Base-by-base conservation (phyloP, 2,888 invertebrate species). In the Papilio elwesi region DNA sequence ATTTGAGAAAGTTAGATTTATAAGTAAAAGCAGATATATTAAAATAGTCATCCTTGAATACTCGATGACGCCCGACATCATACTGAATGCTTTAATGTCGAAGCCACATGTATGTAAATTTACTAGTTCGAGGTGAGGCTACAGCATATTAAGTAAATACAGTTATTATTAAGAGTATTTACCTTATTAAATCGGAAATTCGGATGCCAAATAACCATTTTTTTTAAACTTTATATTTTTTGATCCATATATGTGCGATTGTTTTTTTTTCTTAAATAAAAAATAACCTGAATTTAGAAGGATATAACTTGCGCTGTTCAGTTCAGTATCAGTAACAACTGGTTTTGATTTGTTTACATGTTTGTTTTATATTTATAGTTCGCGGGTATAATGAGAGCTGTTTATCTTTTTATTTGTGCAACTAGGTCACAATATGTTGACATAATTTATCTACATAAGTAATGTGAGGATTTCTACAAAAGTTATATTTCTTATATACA, bases 1-100 rank as follows among this genome's bases (percentile, higher is more conserved):
- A 53, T 73, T 70, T 47, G 62, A 12, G 36, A 66, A 38, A 26
- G 59, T 51, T 3, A 48, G 5, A 63, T 69, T 69, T 36, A 68
- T 16, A 15, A 67, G 6, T 43, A 70, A n/a, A 16, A 67, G 4
- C 3, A 64, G 49, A 67, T 15, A 65, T 62, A 52, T 62, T 10
- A 70, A 47, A 66, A 53, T 53, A 10, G 10, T 63, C 49, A 38
- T 64, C 26, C 49, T 62, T 49, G 49, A 57, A 59, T 53, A n/a
- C 49, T 8, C 26, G 3, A 15, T 68, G 63, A 73, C 12, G 11
- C 53, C 53, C 63, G 49, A 55, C 15, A 51, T 49, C 55, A 43
- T 0, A 73, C 55, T 64, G 68, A 68, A 52, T 36, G 13, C n/a
- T 43, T 48, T 62, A 64, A 36, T 6, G 55, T 65, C 12, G 26